These are phyloP conservation scores for Scaptomyza pallida DNA, from an alignment of 1,140 invertebrate species.

Conservation along the genomic window DNA sequence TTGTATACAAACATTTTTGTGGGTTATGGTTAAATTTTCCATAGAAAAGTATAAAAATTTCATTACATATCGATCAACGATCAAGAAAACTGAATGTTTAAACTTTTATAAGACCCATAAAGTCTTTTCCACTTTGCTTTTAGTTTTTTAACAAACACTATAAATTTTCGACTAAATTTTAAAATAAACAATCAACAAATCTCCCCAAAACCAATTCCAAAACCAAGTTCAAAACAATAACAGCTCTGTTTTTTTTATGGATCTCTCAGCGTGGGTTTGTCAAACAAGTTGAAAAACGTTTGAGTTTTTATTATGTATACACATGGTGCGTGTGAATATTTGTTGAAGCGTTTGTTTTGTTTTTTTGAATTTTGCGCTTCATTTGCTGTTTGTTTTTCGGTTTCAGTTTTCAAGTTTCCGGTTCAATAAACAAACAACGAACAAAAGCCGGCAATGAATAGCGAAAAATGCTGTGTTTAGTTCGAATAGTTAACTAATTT, in stretches of 20 bases:
- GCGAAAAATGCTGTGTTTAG: slow-evolving; percentile 19
- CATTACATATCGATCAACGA: too few relatives aligned
- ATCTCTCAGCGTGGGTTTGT: not conserved
- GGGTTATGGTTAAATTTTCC: too few relatives aligned
- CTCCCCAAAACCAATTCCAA: too few relatives aligned
- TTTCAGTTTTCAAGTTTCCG: slow-evolving; percentile 61
- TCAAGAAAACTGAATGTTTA: too few relatives aligned
- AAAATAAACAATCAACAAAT: too few relatives aligned
- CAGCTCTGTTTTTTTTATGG: not conserved
- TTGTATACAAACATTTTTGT: too few relatives aligned
- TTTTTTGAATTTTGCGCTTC: slow-evolving; percentile 69
- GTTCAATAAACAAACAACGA: slow-evolving; percentile 49
- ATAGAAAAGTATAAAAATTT: too few relatives aligned
- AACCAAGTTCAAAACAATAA: not conserved
- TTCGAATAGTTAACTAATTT: slow-evolving; percentile 57
- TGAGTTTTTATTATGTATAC: slow-evolving; percentile 18
- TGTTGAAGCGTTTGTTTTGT: slow-evolving; percentile 53
- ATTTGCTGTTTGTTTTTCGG: slow-evolving; percentile 58
- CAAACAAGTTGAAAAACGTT: slow-evolving; percentile 22
- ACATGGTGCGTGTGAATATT: slow-evolving; percentile 25
- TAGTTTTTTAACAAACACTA: too few relatives aligned
- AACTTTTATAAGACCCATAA: too few relatives aligned
- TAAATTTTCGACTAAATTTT: too few relatives aligned
- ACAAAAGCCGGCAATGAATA: slow-evolving; percentile 24
- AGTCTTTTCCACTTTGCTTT: too few relatives aligned